phyloP scores from a whole-genome alignment of 2,888 invertebrate species.

The Oxyscelio sp. region DNA sequence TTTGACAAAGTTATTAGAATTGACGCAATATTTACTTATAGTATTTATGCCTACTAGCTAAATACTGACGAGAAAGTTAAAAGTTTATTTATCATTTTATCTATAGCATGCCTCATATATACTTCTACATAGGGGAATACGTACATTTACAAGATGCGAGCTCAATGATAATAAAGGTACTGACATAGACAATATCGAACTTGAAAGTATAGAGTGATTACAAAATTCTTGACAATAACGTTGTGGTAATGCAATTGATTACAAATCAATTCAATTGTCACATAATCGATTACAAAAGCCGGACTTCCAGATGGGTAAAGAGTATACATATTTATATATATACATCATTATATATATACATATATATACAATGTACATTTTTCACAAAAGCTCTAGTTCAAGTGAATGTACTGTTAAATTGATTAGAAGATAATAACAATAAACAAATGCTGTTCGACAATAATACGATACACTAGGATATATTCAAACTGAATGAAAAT shows the following conservation, averaged over 20 bases:
- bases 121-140: too few relatives aligned
- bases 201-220: constrained; percentile 36
- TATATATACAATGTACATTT: constrained; percentile 85
- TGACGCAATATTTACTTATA: too few relatives aligned
- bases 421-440: constrained; percentile 72
- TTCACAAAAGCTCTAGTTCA: constrained; percentile 86
- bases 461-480: constrained; percentile 84
- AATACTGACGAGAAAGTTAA: too few relatives aligned
- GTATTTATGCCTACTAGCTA: too few relatives aligned
- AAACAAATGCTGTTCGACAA: constrained; percentile 88
- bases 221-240: constrained; percentile 77
- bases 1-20: too few relatives aligned
- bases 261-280: too few relatives aligned
- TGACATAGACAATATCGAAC: constrained; percentile 59
- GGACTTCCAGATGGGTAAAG: too few relatives aligned
- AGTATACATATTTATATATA: too few relatives aligned
- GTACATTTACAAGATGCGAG: constrained; percentile 66
- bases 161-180: constrained; percentile 72
- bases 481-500: constrained; percentile 74
- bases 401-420: constrained; percentile 81
- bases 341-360: too few relatives aligned
- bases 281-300: too few relatives aligned
- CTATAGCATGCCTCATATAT: constrained; percentile 69
- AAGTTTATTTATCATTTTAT: too few relatives aligned
- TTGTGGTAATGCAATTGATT: constrained; percentile 69